Base-by-base conservation (phyloP, 2,888 invertebrate genomes). In the Ectemnius lituratus region DNA sequence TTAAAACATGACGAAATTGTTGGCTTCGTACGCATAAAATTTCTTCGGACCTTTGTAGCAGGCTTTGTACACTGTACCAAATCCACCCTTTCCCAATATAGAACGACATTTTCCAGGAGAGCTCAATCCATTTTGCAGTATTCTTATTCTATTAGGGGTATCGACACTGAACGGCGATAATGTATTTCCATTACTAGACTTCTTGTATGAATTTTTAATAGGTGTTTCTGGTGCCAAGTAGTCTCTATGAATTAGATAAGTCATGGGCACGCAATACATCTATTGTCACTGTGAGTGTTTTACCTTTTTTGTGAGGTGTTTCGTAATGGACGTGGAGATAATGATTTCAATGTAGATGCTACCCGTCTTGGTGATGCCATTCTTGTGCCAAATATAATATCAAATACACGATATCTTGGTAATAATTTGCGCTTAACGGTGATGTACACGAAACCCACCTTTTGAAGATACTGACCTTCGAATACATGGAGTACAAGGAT, bases 61-160 rank as follows among this genome's bases (percentile, higher is more conserved):
- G 46, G 90, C 91, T 80, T 84, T 85, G 64, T 91, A 88, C 27
- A 92, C 92, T 2, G 87, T 91, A 60, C 91, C 92, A 85, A 91
- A 92, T 47, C 88, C 88, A 60, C 92, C 92, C 45, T 86, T 85
- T 28, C 92, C 92, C 20, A 92, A 84, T 2, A 91, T 73, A 20
- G 75, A 79, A 16, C 77, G 73, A 65, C 82, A 79, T 62, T 83
- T 73, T 52, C 72, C 70, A 2, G 83, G 79, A 28, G 52, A 16
- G 6, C 52, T 52, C n/a, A 90, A 73, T 20, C 89, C 90, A 58
- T 89, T 64, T 46, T 84, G 77, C 8, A 90, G 63, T 72, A 91
- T 87, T 77, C 80, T 86, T 11, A 72, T 82, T 73, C 88, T 85
- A 46, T 90, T 86, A 4, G 90, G 90, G 2, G 90, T 89, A 70